These are phyloP conservation scores for Microcebus griseorufus DNA, from an alignment of 2,113 vertebrate species.

Conservation along the genomic window DNA sequence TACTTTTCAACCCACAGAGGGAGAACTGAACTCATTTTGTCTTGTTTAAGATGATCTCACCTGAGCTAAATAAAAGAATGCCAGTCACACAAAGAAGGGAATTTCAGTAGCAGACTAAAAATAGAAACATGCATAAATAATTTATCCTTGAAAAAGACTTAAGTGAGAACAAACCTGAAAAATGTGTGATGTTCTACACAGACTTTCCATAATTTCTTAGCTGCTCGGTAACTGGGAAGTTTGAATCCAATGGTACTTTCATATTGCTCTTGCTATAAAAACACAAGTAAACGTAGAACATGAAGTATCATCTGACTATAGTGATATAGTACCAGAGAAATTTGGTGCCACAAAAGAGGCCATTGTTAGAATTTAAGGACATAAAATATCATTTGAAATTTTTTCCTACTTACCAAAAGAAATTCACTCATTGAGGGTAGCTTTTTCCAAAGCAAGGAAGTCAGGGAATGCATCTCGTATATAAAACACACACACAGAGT, in stretches of 20 bases:
- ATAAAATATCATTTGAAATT: background rate
- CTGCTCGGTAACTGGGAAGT: constrained; percentile 96
- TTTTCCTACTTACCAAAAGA: constrained; percentile 52
- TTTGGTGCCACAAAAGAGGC: background rate
- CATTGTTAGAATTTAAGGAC: background rate
- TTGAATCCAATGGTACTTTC: constrained; percentile 99
- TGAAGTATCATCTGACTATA: background rate
- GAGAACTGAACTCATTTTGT: constrained; percentile 2
- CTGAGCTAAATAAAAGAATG: constrained; percentile 49
- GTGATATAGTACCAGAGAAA: constrained; percentile 14
- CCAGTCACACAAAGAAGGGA: constrained; percentile 45
- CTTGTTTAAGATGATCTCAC: constrained; percentile 45
- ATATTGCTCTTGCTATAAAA: constrained; percentile 93
- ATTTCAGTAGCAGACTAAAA: constrained; percentile 63
- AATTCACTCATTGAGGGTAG: background rate
- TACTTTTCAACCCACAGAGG: background rate
- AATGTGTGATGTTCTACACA: constrained; percentile 99
- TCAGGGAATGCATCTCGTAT: background rate
- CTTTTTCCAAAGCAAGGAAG: constrained; percentile 33
- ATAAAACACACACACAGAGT: background rate
- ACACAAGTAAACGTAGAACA: constrained; percentile 38
- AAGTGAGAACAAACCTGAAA: constrained; percentile 91
- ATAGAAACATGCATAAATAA: constrained; percentile 58
- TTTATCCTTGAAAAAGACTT: constrained; percentile 46
- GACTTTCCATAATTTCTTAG: constrained; percentile 99